These are phyloP conservation scores for Thymelicus sylvestris DNA, from an alignment of 2,888 invertebrate genomes.

Conservation along the genomic window DNA sequence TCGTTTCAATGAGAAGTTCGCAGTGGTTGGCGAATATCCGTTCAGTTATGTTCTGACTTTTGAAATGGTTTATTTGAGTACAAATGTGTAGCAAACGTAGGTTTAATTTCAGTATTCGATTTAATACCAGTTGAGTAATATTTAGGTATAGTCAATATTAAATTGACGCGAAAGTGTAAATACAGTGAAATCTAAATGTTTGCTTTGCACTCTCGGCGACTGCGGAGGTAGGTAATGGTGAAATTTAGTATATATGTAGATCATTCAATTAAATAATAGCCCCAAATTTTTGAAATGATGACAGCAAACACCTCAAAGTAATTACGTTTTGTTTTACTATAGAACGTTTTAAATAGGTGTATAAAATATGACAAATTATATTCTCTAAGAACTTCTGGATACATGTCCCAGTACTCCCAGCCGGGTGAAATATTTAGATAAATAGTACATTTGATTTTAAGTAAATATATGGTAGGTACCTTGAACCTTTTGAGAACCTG, in stretches of 20 bases:
- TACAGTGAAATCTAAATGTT: constrained; percentile 70
- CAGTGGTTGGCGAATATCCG: constrained; percentile 60
- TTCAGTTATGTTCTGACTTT: constrained; percentile 27
- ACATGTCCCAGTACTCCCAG: too few relatives aligned
- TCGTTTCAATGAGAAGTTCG: constrained; percentile 58
- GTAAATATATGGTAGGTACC: too few relatives aligned
- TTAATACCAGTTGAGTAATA: constrained; percentile 3
- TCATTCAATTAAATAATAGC: not conserved
- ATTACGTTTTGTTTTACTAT: too few relatives aligned
- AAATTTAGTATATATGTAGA: not conserved
- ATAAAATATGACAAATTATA: too few relatives aligned
- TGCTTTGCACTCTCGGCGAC: constrained; percentile 68
- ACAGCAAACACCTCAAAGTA: too few relatives aligned
- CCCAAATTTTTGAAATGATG: too few relatives aligned
- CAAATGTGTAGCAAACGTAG: not conserved
- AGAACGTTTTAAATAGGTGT: too few relatives aligned
- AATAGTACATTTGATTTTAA: too few relatives aligned
- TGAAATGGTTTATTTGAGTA: constrained; percentile 9
- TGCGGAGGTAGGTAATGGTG: constrained; percentile 64
- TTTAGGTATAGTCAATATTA: not conserved
- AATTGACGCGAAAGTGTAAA: constrained; percentile 5
- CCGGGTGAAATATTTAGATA: too few relatives aligned
- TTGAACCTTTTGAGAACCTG: too few relatives aligned
- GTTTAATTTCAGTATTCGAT: not conserved
- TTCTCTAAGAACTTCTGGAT: too few relatives aligned